phyloP scores from a whole-genome alignment of 2,797 vertebrate genomes.

The Anas bernieri region DNA sequence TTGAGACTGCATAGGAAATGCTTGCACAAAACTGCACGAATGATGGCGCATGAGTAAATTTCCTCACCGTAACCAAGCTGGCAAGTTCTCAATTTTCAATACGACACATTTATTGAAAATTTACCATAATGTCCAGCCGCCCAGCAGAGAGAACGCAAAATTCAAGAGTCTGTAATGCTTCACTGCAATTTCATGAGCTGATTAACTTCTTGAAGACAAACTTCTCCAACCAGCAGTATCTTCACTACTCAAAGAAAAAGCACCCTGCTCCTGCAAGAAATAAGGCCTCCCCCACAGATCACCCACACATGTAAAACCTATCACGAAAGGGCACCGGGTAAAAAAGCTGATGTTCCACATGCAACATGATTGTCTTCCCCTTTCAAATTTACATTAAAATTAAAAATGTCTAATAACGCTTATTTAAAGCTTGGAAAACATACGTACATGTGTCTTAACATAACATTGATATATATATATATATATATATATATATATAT shows the following conservation, averaged over 20 bases:
- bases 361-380: background rate
- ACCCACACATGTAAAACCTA: background rate
- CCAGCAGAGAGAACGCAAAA: background rate
- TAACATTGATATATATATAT: background rate
- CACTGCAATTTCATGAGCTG: background rate
- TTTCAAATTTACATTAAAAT: background rate
- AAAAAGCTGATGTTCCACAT: background rate
- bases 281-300: background rate
- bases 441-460: rapidly evolving
- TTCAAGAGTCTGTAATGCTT: background rate
- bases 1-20: background rate
- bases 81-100: background rate
- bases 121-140: background rate
- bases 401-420: background rate
- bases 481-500: too few relatives aligned
- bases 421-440: background rate
- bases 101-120: background rate
- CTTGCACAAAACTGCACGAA: background rate
- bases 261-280: background rate
- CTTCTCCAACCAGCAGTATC: background rate
- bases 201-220: background rate
- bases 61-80: background rate
- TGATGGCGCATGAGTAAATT: background rate
- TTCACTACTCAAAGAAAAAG: background rate
- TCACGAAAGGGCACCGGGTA: background rate